Percentiles rank a stretch among this genome's conserved stretches.
phyloP scores from a whole-genome alignment of 2,888 invertebrate genomes.

The Eilema sororculum region DNA sequence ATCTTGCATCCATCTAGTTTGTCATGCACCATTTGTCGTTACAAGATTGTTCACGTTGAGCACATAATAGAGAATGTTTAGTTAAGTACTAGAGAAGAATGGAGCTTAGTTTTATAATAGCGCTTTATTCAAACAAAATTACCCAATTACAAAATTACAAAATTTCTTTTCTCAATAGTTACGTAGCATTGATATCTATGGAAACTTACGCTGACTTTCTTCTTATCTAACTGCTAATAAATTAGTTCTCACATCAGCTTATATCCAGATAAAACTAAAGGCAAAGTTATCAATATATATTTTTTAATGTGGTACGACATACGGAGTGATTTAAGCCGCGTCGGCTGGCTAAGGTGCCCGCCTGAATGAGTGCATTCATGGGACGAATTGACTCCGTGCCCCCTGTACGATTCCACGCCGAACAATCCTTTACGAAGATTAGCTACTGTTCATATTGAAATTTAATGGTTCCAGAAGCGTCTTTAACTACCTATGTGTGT shows the following conservation, averaged over 20 bases:
- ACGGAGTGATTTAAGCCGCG: slow-evolving; percentile 12
- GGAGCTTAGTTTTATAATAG: too few relatives aligned
- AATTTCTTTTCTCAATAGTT: neutral
- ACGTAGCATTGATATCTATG: neutral
- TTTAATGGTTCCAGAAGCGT: neutral
- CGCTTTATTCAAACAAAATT: too few relatives aligned
- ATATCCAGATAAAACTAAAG: slow-evolving; percentile 15
- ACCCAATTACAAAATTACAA: neutral
- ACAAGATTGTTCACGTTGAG: too few relatives aligned
- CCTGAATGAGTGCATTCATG: slow-evolving; percentile 37
- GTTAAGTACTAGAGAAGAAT: too few relatives aligned
- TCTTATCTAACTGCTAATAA: slow-evolving; percentile 11
- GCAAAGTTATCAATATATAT: slow-evolving; percentile 2
- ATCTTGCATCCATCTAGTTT: too few relatives aligned
- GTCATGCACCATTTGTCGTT: too few relatives aligned
- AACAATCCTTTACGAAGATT: slow-evolving; percentile 20
- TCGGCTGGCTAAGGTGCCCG: slow-evolving; percentile 9
- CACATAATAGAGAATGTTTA: too few relatives aligned
- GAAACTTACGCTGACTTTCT: neutral
- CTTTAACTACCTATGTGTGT: too few relatives aligned
- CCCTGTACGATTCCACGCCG: slow-evolving; percentile 34
- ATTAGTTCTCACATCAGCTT: neutral
- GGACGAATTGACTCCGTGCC: slow-evolving; percentile 32
- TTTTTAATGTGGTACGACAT: slow-evolving; percentile 21
- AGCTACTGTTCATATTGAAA: slow-evolving; percentile 18